Conservation (phyloP, 2,888 invertebrate species). For the Synergus itoensis region DNA sequence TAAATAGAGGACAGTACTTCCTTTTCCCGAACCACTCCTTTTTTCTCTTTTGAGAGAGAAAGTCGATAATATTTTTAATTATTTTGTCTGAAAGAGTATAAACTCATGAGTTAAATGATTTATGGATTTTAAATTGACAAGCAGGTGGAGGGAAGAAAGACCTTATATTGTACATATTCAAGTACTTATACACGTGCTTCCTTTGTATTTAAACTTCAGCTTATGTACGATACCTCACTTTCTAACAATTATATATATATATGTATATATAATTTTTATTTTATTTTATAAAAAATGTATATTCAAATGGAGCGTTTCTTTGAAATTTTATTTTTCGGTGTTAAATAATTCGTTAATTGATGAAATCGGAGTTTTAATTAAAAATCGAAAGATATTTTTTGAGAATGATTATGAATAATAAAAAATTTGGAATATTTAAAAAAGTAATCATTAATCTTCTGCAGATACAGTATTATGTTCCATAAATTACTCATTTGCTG, state of each 20-base stretch:
- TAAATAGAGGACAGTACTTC: conserved; percentile 18
- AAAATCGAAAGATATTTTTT: too few relatives aligned
- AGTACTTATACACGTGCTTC: conserved; percentile 3
- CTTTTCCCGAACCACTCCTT: conserved; percentile 29
- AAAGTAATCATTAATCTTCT: too few relatives aligned
- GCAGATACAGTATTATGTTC: not conserved
- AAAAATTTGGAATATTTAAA: too few relatives aligned
- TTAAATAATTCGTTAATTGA: too few relatives aligned
- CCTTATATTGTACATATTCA: conserved; percentile 8
- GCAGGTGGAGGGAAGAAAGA: conserved; percentile 44
- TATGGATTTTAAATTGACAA: conserved; percentile 65
- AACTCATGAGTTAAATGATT: conserved; percentile 66
- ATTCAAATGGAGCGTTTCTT: too few relatives aligned
- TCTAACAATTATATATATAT: not conserved
- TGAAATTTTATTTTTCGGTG: too few relatives aligned
- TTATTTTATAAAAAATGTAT: not conserved
- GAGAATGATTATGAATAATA: too few relatives aligned
- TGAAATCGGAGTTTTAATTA: too few relatives aligned
- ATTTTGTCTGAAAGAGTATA: conserved; percentile 66
- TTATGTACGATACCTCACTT: conserved; percentile 8
- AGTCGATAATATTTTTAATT: conserved; percentile 60
- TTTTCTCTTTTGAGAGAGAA: not conserved
- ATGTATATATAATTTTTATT: too few relatives aligned
- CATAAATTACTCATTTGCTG: conserved; percentile 21
- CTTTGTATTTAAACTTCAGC: conserved; percentile 5